Conservation (phyloP, 2,113 vertebrate species). For the Alexandromys fortis region DNA sequence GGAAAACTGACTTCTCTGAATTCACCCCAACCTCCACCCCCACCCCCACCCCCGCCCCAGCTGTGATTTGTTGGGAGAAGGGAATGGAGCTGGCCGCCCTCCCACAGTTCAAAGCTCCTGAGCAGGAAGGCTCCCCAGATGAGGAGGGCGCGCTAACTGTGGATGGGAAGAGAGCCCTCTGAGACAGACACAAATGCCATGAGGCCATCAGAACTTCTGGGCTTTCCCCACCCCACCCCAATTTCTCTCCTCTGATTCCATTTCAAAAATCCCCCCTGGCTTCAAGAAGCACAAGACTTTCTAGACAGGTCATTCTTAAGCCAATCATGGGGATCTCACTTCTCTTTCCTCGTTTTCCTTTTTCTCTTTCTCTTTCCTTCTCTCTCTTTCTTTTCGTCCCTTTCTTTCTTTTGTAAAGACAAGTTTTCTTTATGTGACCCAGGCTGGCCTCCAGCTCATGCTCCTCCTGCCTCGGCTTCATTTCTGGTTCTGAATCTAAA, state of each 20-base stretch:
- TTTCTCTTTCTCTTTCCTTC: not conserved
- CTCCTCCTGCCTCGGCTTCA: not conserved
- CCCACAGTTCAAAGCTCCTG: not conserved
- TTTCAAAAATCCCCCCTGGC: conserved; percentile 64
- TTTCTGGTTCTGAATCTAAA: not conserved
- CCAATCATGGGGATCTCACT: conserved; percentile 51
- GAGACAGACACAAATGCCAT: conserved; percentile 21
- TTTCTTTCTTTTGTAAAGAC: not conserved
- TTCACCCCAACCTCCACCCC: not conserved
- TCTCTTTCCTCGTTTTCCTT: conserved; percentile 42
- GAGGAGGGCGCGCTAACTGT: not conserved
- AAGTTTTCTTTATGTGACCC: not conserved
- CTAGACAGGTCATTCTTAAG: conserved; percentile 26
- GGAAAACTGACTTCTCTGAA: not conserved
- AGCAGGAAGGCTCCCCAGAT: not conserved
- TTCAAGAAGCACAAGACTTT: conserved; percentile 59
- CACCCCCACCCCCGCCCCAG: not conserved
- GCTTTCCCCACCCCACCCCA: conserved; percentile 53
- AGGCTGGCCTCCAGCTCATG: not conserved
- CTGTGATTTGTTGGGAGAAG: not conserved
- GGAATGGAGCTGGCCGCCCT: not conserved
- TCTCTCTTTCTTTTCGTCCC: fast-evolving
- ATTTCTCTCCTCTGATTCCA: conserved; percentile 60
- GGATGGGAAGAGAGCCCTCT: not conserved
- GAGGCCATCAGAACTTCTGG: conserved; percentile 59